These are phyloP conservation scores for Drosophila fungiperda DNA, from an alignment of 2,888 invertebrate genomes.

Conservation along the genomic window DNA sequence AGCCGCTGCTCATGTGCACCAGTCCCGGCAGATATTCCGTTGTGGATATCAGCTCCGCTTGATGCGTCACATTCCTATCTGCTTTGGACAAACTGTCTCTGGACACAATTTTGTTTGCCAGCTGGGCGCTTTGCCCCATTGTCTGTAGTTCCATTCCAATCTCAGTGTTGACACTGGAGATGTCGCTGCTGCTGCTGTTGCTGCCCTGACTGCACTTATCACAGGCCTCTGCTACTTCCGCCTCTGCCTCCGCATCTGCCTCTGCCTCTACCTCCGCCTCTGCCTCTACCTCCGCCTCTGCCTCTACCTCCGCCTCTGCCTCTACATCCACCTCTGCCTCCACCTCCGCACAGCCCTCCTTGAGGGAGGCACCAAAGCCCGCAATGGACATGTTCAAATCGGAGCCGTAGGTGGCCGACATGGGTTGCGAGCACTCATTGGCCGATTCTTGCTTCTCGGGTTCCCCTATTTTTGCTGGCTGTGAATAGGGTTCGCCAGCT, in stretches of 20 bases:
- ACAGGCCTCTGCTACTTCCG: conserved; percentile 18
- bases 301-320: not conserved
- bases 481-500: conserved; percentile 33
- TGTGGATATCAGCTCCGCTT: conserved; percentile 89
- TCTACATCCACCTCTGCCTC: not conserved
- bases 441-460: conserved; percentile 26
- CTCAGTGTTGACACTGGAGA: conserved; percentile 58
- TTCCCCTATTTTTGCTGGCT: conserved; percentile 10
- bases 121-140: conserved; percentile 46
- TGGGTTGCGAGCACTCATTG: conserved; percentile 63
- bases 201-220: conserved; percentile 35
- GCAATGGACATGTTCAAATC: conserved; percentile 69
- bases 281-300: not conserved
- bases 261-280: not conserved
- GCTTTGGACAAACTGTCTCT: conserved; percentile 3
- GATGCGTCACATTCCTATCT: conserved; percentile 84
- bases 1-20: conserved; percentile 92
- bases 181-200: conserved; percentile 50
- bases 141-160: conserved; percentile 82
- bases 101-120: not conserved
- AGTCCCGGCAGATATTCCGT: conserved; percentile 97
- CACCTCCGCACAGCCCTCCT: conserved; percentile 17
- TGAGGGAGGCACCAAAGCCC: conserved; percentile 57
- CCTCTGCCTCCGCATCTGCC: not conserved
- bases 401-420: conserved; percentile 71